phyloP scores from a whole-genome alignment of 2,113 vertebrate genomes.

The Sorex araneus region DNA sequence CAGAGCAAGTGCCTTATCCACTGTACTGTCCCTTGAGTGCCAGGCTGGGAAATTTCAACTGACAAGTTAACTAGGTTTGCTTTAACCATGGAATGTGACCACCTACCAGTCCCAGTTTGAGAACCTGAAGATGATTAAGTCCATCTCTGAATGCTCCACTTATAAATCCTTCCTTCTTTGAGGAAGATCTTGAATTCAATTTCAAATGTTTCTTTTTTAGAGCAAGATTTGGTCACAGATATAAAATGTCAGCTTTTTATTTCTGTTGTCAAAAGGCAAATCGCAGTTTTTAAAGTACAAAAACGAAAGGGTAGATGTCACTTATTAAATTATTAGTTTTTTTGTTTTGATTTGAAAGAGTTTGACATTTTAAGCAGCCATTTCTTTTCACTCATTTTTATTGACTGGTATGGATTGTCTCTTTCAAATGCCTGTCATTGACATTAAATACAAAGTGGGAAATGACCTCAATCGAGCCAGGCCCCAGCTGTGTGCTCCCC shows the following conservation, averaged over 20 bases:
- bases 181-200: constrained; percentile 81
- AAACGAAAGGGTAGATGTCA: constrained; percentile 89
- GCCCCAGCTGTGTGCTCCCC: constrained; percentile 85
- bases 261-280: constrained; percentile 81
- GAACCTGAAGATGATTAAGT: neutral
- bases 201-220: constrained; percentile 68
- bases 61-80: constrained; percentile 35
- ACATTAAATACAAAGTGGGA: constrained; percentile 90
- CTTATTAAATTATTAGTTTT: constrained; percentile 90
- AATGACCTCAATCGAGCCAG: constrained; percentile 88
- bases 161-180: constrained; percentile 56
- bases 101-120: neutral
- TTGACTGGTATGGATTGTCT: constrained; percentile 89
- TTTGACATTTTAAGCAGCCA: constrained; percentile 90
- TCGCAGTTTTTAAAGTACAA: constrained; percentile 87
- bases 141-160: constrained; percentile 13
- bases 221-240: constrained; percentile 82
- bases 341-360: constrained; percentile 90
- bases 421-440: constrained; percentile 90
- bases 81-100: constrained; percentile 10
- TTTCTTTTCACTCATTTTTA: constrained; percentile 87
- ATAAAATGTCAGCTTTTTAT: constrained; percentile 85
- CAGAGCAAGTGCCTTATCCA: too few species aligned
- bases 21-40: neutral
- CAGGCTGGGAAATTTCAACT: constrained; percentile 10